Evolutionary conservation across 2,888 invertebrate genomes (phyloP), one percentile per base, ranked within the genome.

Genomic region (Pammene fasciana): DNA sequence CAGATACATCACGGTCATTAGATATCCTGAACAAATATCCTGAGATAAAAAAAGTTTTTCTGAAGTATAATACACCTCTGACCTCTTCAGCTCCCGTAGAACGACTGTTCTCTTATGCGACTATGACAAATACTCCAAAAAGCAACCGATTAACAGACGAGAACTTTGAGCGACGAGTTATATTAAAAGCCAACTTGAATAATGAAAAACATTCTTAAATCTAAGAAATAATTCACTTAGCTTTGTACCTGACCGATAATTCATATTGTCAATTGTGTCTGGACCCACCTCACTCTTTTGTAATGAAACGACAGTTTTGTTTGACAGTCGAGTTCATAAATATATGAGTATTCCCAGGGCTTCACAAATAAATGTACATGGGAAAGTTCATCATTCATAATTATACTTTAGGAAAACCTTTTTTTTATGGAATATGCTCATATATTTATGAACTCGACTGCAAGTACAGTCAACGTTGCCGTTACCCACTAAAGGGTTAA

Each of bases 71-170:
- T 54, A 71, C 73, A 26, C 70, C 72, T 55, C 36, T 73, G 59
- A 66, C 72, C 18, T 72, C 72, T 5, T 72, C 72, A 54, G 71
- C 68, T 66, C 67, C 72, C 9, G 71, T 74, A 26, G 72, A 74
- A 72, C 71, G 71, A 65, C 56, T 74, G 60, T 74, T 74, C 41
- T 73, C 72, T 45, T 72, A 73, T 65, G 73, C 72, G 48, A 73
- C 71, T 1, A 73, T 74, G 73, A 73, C 54, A 45, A 73, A 73
- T 60, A 34, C 36, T 54, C 36, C 54, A 8, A 54, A 54, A 54
- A 36, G 34, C 34, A 54, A 54, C 54, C 5, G 54, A 54, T 36
- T 54, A 34, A 7, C 54, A 36, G 54, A 54, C 36, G 18, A 50
- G 16, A 0, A 5, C 16, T 50, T 50, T 50, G 50, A 50, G 18